Evolutionary conservation across 2,113 vertebrate species (phyloP).

Genomic region (Callospermophilus lateralis): DNA sequence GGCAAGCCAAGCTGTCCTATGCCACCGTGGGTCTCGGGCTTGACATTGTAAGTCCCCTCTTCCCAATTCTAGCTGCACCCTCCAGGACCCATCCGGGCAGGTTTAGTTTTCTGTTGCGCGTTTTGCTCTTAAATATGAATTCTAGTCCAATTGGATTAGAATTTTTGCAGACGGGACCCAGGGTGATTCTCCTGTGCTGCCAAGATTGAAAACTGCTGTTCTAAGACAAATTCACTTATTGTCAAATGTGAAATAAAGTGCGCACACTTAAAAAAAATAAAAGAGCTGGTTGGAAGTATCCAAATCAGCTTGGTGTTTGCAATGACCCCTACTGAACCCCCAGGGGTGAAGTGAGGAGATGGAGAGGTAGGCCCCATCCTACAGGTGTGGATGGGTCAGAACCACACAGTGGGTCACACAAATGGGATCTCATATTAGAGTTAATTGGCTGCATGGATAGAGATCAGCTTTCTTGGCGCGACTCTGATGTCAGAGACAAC

Average conservation of each 20-base stretch:
- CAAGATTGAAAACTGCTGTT: background rate
- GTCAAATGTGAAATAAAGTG: background rate
- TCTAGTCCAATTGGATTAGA: background rate
- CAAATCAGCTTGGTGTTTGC: background rate
- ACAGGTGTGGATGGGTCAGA: background rate
- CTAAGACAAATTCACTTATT: background rate
- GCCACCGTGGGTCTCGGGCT: accelerated
- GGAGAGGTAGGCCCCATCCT: background rate
- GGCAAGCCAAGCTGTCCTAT: accelerated
- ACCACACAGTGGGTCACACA: accelerated
- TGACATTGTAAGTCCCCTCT: accelerated
- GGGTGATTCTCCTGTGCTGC: background rate
- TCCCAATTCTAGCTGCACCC: background rate
- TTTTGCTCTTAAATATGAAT: slow-evolving; percentile 6
- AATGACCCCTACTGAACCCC: accelerated
- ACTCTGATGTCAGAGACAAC: background rate
- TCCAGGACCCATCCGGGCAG: accelerated
- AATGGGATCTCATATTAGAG: background rate
- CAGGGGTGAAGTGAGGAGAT: background rate
- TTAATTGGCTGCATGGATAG: background rate
- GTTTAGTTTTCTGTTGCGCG: background rate
- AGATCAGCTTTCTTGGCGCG: background rate
- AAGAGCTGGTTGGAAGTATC: background rate
- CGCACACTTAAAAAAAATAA: background rate
- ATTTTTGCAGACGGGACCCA: background rate